Evolutionary conservation across 2,113 vertebrate genomes (phyloP), one percentile per base, ranked within the genome.

Genomic region (Gymnogyps californianus): DNA sequence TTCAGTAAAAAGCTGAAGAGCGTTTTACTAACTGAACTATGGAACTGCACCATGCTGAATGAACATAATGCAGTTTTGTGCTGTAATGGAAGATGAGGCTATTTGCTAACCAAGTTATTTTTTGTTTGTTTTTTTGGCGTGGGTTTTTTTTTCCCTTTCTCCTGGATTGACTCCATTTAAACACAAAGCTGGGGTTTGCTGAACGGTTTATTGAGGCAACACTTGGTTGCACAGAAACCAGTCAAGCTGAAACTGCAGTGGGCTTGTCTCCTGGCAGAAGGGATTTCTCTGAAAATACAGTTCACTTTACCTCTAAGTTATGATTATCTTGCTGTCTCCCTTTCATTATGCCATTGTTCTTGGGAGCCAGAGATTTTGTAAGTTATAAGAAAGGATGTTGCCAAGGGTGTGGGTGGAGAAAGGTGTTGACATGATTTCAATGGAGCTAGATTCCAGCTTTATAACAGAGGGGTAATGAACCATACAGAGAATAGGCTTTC

Each of bases 311-410:
- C 52, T 94, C 91, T 95, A 93, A 93, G 71, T 96, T 95, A 83
- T 91, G 46, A 97, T 97, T 97, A 97, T 97, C 91, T 87, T 83
- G 51, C 94, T 96, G 91, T 88, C 89, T 97, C 95, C 94, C 94
- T 96, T 96, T 97, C 91, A 96, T 97, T 96, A 97, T 91, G 84
- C 91, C 85, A 94, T 97, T 97, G 94, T 97, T 97, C 96, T 93
- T 88, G 75, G 55, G 91, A 97, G 93, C 62, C 93, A 94, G 93
- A 93, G 54, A 89, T 91, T 95, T 96, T 96, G 54, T 87, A 86
- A 91, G 89, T 94, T 97, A 49, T 83, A 97, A 97, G 92, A 94
- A 91, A 96, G 31, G 78, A 90, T 59, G 75, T 93, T 96, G 96
- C 96, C 91, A 93, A 93, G 91, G 79, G 84, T 92, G 93, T 96